Evolutionary conservation across 2,797 vertebrate genomes (phyloP).

Genomic region (Threskiornis aethiopicus): DNA sequence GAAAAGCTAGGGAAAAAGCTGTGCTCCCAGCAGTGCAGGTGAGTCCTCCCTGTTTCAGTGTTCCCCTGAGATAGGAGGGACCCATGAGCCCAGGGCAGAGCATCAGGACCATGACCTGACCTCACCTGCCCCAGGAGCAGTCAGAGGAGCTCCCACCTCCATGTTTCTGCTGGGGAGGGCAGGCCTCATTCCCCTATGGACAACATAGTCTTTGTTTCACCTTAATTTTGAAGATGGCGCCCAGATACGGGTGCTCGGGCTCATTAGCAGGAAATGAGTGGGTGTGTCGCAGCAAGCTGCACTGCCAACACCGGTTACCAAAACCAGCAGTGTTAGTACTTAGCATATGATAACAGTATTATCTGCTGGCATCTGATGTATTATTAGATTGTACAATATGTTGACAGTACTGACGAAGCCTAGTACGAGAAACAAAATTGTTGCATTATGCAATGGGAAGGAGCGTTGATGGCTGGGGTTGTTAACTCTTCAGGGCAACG

Average conservation of each 20-base stretch:
- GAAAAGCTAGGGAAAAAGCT: not conserved
- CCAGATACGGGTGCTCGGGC: not conserved
- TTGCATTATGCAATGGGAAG: not conserved
- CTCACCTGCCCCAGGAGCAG: not conserved
- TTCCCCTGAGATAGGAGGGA: accelerated
- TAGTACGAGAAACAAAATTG: not conserved
- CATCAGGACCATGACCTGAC: not conserved
- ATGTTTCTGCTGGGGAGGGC: not conserved
- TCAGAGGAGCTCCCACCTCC: not conserved
- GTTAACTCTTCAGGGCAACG: not conserved
- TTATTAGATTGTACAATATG: not conserved
- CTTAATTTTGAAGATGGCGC: not conserved
- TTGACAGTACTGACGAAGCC: not conserved
- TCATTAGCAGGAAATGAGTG: not conserved
- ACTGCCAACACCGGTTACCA: not conserved
- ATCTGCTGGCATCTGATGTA: not conserved
- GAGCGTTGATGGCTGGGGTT: not conserved
- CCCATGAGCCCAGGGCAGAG: not conserved
- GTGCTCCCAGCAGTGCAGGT: accelerated
- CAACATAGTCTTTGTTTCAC: not conserved
- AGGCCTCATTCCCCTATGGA: not conserved
- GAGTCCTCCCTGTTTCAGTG: not conserved
- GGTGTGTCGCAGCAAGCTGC: not conserved
- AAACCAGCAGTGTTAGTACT: not conserved
- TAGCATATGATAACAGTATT: not conserved